Evolutionary conservation across 2,113 vertebrate species (phyloP).

Genomic region (Smithornis capensis): DNA sequence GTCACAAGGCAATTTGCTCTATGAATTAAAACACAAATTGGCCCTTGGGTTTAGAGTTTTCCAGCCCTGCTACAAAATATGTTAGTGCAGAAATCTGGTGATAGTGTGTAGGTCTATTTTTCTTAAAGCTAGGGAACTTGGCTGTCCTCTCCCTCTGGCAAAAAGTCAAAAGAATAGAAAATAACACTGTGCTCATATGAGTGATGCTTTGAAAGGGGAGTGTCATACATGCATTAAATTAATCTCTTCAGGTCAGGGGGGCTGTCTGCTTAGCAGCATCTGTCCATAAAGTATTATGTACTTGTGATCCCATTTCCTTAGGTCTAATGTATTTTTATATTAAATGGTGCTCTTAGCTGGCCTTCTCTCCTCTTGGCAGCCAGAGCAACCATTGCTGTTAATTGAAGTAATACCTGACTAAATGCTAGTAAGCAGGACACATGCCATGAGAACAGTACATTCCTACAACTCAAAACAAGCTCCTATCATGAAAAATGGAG

Average conservation of each 20-base stretch:
- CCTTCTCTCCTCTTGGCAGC: neutral
- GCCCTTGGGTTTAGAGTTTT: slow-evolving; percentile 13
- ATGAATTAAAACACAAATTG: slow-evolving; percentile 57
- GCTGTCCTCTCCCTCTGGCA: slow-evolving; percentile 32
- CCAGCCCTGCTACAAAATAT: slow-evolving; percentile 1
- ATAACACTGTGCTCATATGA: neutral
- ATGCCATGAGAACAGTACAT: neutral
- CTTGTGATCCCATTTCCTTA: slow-evolving; percentile 25
- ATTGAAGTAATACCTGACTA: neutral
- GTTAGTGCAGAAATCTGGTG: neutral
- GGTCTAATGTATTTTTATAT: slow-evolving; percentile 16
- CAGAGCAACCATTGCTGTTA: neutral
- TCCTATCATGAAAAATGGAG: neutral
- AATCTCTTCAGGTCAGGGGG: slow-evolving; percentile 16
- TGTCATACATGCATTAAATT: neutral
- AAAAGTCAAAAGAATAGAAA: slow-evolving; percentile 2
- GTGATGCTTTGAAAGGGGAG: neutral
- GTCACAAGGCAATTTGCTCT: slow-evolving; percentile 42
- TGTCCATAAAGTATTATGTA: slow-evolving; percentile 19
- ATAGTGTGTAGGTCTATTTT: slow-evolving; percentile 10
- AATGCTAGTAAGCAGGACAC: neutral
- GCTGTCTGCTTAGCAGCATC: neutral
- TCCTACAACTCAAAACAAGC: neutral
- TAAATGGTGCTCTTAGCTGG: neutral
- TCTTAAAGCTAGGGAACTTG: slow-evolving; percentile 1